Conservation (phyloP, 2,113 vertebrate species). For the Amphiprion percula region DNA sequence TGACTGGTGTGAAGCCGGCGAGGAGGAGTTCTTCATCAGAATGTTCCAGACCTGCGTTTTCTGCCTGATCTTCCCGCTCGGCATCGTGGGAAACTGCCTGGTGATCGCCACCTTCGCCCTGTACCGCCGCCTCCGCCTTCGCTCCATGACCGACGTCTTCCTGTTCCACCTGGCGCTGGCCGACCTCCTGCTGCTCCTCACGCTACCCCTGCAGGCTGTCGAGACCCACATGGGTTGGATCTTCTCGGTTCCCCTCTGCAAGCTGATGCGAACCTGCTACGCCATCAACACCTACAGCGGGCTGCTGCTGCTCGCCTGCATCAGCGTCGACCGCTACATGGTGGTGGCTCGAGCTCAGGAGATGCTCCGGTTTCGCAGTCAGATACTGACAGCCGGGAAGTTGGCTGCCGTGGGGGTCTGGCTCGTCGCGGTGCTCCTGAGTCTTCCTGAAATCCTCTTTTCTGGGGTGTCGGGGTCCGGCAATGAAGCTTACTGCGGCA, state of each 20-base stretch:
- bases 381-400: slow-evolving; percentile 68
- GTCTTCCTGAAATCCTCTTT: slow-evolving; percentile 88
- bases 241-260: slow-evolving; percentile 81
- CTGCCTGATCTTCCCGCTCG: slow-evolving; percentile 85
- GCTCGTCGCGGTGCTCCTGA: slow-evolving; percentile 85
- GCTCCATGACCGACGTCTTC: slow-evolving; percentile 89
- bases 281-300: slow-evolving; percentile 92
- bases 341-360: slow-evolving; percentile 85
- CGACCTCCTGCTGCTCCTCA: slow-evolving; percentile 91
- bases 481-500: slow-evolving; percentile 71
- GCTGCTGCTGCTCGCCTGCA: slow-evolving; percentile 91
- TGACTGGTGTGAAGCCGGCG: slow-evolving; percentile 80
- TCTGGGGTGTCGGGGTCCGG: slow-evolving; percentile 64
- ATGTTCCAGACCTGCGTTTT: slow-evolving; percentile 86
- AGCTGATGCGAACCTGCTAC: slow-evolving; percentile 82
- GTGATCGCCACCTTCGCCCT: slow-evolving; percentile 90
- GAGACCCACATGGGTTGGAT: slow-evolving; percentile 82
- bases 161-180: slow-evolving; percentile 92
- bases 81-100: slow-evolving; percentile 87
- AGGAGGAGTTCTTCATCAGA: slow-evolving; percentile 76
- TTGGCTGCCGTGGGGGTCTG: slow-evolving; percentile 78
- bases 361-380: slow-evolving; percentile 69
- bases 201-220: slow-evolving; percentile 82
- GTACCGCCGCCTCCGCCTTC: slow-evolving; percentile 78
- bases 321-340: slow-evolving; percentile 93